A percentile compares a stretch with the other conserved stretches of the same genome.
phyloP scores from a whole-genome alignment of 2,888 invertebrate genomes.

The Nemotelus pantherinus region DNA sequence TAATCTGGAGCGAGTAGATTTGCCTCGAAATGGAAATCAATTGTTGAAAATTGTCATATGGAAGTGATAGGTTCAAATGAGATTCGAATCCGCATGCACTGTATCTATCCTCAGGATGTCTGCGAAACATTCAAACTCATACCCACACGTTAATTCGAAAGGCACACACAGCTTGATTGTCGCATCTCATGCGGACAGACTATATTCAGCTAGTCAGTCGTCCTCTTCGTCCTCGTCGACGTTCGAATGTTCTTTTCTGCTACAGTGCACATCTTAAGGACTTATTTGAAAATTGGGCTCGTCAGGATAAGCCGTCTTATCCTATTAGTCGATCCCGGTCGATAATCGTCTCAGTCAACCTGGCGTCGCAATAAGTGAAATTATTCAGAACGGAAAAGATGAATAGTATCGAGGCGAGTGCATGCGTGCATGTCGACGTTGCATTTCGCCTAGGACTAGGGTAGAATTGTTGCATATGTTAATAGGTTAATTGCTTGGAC shows the following conservation, averaged over 20 bases:
- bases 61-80: constrained; percentile 23
- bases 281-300: constrained; percentile 23
- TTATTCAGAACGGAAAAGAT: constrained; percentile 15
- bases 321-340: constrained; percentile 15
- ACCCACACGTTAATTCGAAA: constrained; percentile 7
- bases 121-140: constrained; percentile 22
- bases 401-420: constrained; percentile 8
- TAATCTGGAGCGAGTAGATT: constrained; percentile 16
- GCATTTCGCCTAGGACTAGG: constrained; percentile 7
- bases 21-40: constrained; percentile 33
- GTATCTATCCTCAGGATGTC: constrained; percentile 9
- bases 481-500: constrained; percentile 23
- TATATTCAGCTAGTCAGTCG: neutral
- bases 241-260: constrained; percentile 21
- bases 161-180: constrained; percentile 19
- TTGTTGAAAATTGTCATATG: constrained; percentile 40
- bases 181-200: neutral
- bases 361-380: constrained; percentile 5
- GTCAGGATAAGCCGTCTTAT: constrained; percentile 36
- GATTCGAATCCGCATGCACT: constrained; percentile 20
- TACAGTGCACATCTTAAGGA: constrained; percentile 24
- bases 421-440: constrained; percentile 38
- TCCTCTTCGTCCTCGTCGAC: neutral
- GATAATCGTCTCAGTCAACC: constrained; percentile 33
- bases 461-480: constrained; percentile 5